Percentiles rank a stretch among this genome's conserved stretches.
Evolutionary conservation across 2,888 invertebrate species (phyloP).

Genomic region (Eristalinus aeneus): DNA sequence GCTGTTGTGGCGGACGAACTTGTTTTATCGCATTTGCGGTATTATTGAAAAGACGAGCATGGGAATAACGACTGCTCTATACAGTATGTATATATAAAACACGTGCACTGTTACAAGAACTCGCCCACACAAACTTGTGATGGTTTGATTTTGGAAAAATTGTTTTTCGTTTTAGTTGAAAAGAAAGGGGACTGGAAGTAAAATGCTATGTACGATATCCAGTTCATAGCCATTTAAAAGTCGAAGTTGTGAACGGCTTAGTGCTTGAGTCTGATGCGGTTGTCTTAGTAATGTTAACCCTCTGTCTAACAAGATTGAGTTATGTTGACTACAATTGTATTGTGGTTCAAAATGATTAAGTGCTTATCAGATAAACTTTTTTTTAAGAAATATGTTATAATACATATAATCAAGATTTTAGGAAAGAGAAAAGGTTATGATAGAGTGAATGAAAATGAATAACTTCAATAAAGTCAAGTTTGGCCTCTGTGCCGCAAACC

Average conservation of each 20-base stretch:
- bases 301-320: conserved; percentile 62
- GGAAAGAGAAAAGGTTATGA: background rate
- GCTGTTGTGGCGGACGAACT: conserved; percentile 4
- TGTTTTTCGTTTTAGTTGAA: conserved; percentile 14
- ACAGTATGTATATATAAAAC: conserved; percentile 2
- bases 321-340: conserved; percentile 38
- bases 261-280: conserved; percentile 25
- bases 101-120: background rate
- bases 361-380: background rate
- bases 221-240: conserved; percentile 18
- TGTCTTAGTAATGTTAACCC: conserved; percentile 49
- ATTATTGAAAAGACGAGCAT: background rate
- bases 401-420: background rate
- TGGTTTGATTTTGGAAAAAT: conserved; percentile 33
- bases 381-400: background rate
- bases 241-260: background rate
- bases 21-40: conserved; percentile 23
- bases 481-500: too few species aligned
- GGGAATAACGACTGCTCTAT: background rate
- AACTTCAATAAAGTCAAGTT: too few species aligned
- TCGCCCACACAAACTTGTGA: background rate
- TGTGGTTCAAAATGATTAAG: conserved; percentile 21
- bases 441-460: too few species aligned
- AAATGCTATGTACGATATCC: conserved; percentile 15
- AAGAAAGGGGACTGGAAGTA: background rate